Conservation (phyloP, 2,888 invertebrate species). For the Torymus texanus region DNA sequence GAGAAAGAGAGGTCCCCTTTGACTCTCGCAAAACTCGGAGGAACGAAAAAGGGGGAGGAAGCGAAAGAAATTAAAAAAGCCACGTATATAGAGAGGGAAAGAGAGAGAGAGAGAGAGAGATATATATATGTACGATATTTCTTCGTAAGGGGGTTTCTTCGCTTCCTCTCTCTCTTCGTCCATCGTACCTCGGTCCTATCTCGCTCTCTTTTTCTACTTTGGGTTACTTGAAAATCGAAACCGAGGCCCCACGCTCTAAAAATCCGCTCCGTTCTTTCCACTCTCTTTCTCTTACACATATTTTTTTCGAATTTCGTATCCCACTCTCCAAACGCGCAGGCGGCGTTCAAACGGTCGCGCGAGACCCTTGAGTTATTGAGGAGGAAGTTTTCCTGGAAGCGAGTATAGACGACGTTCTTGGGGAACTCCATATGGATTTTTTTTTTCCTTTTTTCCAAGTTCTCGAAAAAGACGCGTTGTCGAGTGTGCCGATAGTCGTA, state of each 20-base stretch:
- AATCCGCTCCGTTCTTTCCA: not conserved
- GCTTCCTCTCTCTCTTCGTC: not conserved
- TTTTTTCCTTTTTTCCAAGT: not conserved
- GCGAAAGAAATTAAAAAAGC: constrained; percentile 22
- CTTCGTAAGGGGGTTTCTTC: not conserved
- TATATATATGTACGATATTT: not conserved
- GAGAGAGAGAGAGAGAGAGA: constrained; percentile 3
- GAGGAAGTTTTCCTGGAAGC: constrained; percentile 6
- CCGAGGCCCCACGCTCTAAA: constrained; percentile 1
- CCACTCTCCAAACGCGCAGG: not conserved
- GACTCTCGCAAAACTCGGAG: constrained; percentile 6
- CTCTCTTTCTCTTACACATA: not conserved
- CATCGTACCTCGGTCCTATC: not conserved
- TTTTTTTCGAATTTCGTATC: constrained; percentile 12
- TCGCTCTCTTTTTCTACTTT: not conserved
- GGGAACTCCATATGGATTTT: too few species aligned
- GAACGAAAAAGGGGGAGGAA: constrained; percentile 4
- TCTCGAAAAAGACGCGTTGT: too few species aligned
- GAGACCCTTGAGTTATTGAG: constrained; percentile 17
- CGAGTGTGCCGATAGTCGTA: too few species aligned
- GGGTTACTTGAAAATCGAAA: constrained; percentile 34
- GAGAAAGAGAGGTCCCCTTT: constrained; percentile 7
- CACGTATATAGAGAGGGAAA: constrained; percentile 2
- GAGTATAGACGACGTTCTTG: too few species aligned
- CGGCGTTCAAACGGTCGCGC: not conserved